Conservation (phyloP, 2,888 invertebrate genomes). For the Heteromyza rotundicornis region DNA sequence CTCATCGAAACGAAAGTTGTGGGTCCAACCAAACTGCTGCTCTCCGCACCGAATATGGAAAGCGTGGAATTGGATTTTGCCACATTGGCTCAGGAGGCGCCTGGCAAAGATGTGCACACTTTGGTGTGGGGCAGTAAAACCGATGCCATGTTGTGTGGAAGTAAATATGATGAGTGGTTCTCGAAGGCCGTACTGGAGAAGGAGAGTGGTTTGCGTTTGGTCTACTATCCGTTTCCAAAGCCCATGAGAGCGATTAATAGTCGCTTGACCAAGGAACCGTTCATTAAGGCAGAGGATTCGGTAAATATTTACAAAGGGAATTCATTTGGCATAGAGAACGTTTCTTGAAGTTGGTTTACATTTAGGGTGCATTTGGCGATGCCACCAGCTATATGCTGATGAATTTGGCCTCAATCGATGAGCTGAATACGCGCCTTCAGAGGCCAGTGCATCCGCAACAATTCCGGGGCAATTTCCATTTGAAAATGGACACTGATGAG, state of each 20-base stretch:
- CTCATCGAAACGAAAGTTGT: constrained; percentile 39
- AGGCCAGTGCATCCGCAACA: constrained; percentile 65
- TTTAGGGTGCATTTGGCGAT: constrained; percentile 70
- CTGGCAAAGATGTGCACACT: constrained; percentile 56
- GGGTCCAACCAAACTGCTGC: constrained; percentile 64
- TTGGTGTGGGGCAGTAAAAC: constrained; percentile 68
- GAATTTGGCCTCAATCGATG: constrained; percentile 71
- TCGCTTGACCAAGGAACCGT: constrained; percentile 46
- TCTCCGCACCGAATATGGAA: constrained; percentile 68
- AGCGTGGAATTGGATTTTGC: constrained; percentile 62
- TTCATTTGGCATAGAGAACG: too few species aligned
- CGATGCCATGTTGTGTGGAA: constrained; percentile 75
- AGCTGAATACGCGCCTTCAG: constrained; percentile 68
- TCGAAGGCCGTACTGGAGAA: constrained; percentile 64
- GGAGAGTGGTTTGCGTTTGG: constrained; percentile 65
- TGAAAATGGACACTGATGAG: constrained; percentile 67
- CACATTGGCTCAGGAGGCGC: constrained; percentile 46
- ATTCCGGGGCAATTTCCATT: constrained; percentile 75
- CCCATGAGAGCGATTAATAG: constrained; percentile 49
- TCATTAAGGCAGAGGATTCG: constrained; percentile 42
- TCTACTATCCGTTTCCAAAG: constrained; percentile 67
- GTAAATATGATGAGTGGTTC: constrained; percentile 76
- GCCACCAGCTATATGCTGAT: constrained; percentile 73
- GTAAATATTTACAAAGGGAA: too few species aligned
- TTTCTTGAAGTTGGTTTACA: constrained; percentile 5